Base-by-base conservation (phyloP, 2,888 invertebrate species). In the Ceratothoa steindachneri region DNA sequence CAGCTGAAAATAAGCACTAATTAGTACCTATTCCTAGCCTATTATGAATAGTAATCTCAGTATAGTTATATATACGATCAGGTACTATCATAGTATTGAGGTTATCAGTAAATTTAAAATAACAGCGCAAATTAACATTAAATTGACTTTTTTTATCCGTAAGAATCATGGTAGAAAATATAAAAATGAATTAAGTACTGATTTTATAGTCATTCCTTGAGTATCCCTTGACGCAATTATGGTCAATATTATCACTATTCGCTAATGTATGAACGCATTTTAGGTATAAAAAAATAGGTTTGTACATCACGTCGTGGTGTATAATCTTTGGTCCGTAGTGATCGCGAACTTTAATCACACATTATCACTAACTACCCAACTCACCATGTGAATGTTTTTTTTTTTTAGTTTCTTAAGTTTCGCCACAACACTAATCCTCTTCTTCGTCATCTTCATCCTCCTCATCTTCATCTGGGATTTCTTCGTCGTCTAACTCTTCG, bases 201-300 rank as follows among this genome's bases (percentile, higher is more conserved):
- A 28, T 64, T n/a, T n/a, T 64, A 64, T 22, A 64, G 28, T 64
- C 64, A 64, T 22, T 67, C 67, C 70, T 31, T 70, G 70, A 70
- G 70, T 30, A 31, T 3, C 30, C 41, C 64, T 41, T 28, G 30
- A 9, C 52, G 29, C 27, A n/a, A 41, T 5, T 41, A 60, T 5
- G 60, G 60, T 67, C 31, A 72, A 67, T 72, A 67, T n/a, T 27
- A 19, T 19, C n/a, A 66, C 67, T 68, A 22, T 7, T 27, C 12
- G 51, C n/a, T 41, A 2, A 72, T 76, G 73, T 76, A 76, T 15
- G 41, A 41, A 41, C 75, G 72, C 24, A 52, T 60, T 67, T 60
- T 53, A 72, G 67, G 27, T 60, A 66, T 76, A 76, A 67, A 76
- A 76, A 76, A 76, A 76, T 73, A 73, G 72, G 75, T 76, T 76